These are phyloP conservation scores for Geodia barretti DNA, from an alignment of 37 sponge, comb jelly and placozoan genomes.

Conservation along the genomic window DNA sequence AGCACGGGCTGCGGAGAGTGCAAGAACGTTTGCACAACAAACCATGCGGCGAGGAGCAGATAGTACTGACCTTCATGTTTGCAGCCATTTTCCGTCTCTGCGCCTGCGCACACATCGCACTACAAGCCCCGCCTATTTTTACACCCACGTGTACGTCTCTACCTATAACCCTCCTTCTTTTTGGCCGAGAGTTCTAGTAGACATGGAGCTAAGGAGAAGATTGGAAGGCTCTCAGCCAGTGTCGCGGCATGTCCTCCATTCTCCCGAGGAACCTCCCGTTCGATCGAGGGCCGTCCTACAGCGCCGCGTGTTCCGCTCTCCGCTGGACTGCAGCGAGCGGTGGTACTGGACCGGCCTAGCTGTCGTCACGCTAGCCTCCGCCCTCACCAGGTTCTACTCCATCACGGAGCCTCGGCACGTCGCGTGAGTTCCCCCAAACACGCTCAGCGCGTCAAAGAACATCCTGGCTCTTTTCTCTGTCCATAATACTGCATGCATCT, in stretches of 20 bases:
- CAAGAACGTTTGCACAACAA: neutral
- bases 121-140: neutral
- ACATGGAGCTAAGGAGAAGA: neutral
- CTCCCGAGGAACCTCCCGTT: neutral
- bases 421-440: constrained; percentile 86
- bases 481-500: constrained; percentile 5
- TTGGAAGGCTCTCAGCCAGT: neutral
- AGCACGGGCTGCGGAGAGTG: constrained; percentile 77
- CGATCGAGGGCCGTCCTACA: neutral
- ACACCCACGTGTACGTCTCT: neutral
- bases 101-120: constrained; percentile 1
- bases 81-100: constrained; percentile 28
- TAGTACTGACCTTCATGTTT: constrained; percentile 1
- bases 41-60: neutral
- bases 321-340: constrained; percentile 29
- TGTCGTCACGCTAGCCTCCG: constrained; percentile 41
- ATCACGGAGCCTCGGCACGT: constrained; percentile 80
- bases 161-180: too few relatives aligned
- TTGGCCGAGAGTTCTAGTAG: too few relatives aligned
- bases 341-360: constrained; percentile 46
- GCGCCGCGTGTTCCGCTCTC: constrained; percentile 28
- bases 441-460: too few relatives aligned
- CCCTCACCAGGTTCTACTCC: constrained; percentile 75
- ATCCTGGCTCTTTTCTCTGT: neutral
- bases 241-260: neutral